Conservation (phyloP, 2,797 vertebrate genomes). For the Falco novaeseelandiae region DNA sequence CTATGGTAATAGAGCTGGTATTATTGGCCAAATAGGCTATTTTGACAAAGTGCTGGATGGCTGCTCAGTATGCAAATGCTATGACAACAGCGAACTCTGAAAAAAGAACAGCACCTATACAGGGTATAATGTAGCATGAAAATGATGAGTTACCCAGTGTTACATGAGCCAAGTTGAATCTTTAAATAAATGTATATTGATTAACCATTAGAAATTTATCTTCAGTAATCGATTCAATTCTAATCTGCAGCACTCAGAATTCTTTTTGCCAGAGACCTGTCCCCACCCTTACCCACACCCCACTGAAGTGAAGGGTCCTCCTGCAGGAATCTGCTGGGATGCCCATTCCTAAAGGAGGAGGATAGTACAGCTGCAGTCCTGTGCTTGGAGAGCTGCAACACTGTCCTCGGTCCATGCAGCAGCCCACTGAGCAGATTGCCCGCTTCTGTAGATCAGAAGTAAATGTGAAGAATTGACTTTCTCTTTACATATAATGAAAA, state of each 20-base stretch:
- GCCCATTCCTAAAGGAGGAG: background rate
- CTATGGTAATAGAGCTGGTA: background rate
- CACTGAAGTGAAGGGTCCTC: background rate
- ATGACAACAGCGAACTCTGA: background rate
- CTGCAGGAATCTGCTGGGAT: background rate
- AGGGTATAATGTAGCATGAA: background rate
- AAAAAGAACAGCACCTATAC: background rate
- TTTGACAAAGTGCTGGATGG: background rate
- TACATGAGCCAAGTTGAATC: background rate
- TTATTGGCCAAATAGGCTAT: background rate
- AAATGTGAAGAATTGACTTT: background rate
- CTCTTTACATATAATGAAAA: background rate
- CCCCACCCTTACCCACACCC: background rate
- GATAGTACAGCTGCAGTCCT: background rate
- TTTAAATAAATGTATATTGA: background rate
- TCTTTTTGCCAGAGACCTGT: background rate
- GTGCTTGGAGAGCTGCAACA: background rate
- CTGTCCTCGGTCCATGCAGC: background rate
- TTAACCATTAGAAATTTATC: background rate
- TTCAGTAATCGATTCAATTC: background rate
- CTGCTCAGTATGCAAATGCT: background rate
- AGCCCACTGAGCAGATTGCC: background rate
- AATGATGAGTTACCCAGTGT: background rate
- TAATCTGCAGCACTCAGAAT: background rate
- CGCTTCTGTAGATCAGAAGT: background rate